A percentile compares a stretch with the other conserved stretches of the same genome.
phyloP scores from a whole-genome alignment of 2,888 invertebrate species.

The Drosophila niveifrons region DNA sequence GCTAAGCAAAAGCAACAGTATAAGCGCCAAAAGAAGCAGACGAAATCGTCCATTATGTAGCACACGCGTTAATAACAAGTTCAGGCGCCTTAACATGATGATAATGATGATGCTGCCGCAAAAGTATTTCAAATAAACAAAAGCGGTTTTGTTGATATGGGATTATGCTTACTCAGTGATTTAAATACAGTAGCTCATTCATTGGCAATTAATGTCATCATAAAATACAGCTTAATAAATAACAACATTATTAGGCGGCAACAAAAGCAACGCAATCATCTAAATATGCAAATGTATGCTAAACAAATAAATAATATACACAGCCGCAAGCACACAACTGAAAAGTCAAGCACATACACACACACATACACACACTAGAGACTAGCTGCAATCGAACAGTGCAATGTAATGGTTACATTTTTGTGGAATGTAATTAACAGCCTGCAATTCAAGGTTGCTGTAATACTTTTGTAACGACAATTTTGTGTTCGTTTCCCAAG shows the following conservation, averaged over 20 bases:
- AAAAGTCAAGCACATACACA: too few relatives aligned
- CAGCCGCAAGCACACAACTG: background rate
- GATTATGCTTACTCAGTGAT: conserved; percentile 27
- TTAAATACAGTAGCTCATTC: conserved; percentile 11
- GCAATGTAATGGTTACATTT: conserved; percentile 1
- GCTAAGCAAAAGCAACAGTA: conserved; percentile 54
- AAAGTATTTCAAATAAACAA: background rate
- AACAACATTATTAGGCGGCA: conserved; percentile 1
- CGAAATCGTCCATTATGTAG: conserved; percentile 70
- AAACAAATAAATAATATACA: conserved; percentile 2
- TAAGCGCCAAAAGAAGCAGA: conserved; percentile 67
- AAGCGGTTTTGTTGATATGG: background rate
- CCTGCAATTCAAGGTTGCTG: background rate
- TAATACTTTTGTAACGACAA: background rate
- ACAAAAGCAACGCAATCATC: background rate
- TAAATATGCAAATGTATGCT: background rate
- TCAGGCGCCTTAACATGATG: conserved; percentile 59
- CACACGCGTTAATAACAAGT: conserved; percentile 39
- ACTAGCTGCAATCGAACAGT: background rate
- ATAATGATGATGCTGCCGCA: conserved; percentile 14
- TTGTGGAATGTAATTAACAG: conserved; percentile 1
- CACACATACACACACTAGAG: background rate
- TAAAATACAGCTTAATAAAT: conserved; percentile 5
- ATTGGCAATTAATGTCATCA: conserved; percentile 22
- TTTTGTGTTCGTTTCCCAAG: background rate